Evolutionary conservation across 2,113 vertebrate species (phyloP).

Genomic region (Synodontis membranacea): DNA sequence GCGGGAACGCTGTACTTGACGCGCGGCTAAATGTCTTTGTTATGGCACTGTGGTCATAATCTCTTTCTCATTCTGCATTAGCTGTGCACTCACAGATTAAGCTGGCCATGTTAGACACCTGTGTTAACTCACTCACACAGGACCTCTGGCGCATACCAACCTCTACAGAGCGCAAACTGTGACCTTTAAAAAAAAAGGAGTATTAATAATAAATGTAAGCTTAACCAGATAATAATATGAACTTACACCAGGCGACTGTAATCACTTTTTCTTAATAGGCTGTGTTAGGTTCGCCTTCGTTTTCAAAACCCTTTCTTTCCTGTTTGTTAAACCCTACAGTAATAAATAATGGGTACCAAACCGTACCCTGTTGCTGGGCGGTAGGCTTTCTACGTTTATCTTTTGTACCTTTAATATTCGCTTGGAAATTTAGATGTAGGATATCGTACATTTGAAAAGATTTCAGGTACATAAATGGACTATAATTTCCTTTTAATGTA

Average conservation of each 20-base stretch:
- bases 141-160: background rate
- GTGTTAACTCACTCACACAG: background rate
- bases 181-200: background rate
- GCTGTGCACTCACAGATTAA: background rate
- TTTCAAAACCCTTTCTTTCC: slow-evolving; percentile 23
- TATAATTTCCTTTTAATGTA: background rate
- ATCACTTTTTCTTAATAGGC: slow-evolving; percentile 36
- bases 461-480: background rate
- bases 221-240: slow-evolving; percentile 5
- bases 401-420: background rate
- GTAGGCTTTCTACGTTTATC: background rate
- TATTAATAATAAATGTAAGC: background rate
- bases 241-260: slow-evolving; percentile 13
- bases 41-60: slow-evolving; percentile 22
- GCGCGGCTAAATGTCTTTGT: slow-evolving; percentile 41
- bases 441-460: background rate
- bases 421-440: background rate
- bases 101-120: slow-evolving; percentile 2
- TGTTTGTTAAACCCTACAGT: slow-evolving; percentile 45
- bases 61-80: slow-evolving; percentile 11
- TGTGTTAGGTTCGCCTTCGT: slow-evolving; percentile 48
- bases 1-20: slow-evolving; percentile 7
- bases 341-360: background rate
- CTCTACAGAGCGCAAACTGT: background rate
- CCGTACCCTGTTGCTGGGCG: background rate